These are phyloP conservation scores for Oostethus manadensis DNA, from an alignment of 2,113 vertebrate genomes.

Conservation along the genomic window DNA sequence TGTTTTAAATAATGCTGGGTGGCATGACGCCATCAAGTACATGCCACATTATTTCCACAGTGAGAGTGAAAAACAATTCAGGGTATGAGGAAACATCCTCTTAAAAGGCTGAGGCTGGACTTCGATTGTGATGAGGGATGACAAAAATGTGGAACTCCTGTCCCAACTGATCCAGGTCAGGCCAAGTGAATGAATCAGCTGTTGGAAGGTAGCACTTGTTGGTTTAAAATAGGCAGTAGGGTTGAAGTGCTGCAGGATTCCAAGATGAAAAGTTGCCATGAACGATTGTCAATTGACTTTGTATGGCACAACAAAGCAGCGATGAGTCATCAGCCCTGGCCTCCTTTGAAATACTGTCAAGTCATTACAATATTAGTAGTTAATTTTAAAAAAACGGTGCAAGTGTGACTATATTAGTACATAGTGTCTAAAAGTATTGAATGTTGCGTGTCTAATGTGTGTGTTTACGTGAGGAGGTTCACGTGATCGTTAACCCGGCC, in stretches of 20 bases:
- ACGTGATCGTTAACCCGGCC: not conserved
- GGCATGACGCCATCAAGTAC: not conserved
- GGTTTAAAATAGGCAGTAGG: too few species aligned
- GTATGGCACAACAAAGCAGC: not conserved
- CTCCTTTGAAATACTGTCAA: too few species aligned
- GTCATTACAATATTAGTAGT: too few species aligned
- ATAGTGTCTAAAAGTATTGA: too few species aligned
- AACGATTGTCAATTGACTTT: slow-evolving; percentile 2
- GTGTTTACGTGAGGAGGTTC: not conserved
- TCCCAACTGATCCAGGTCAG: slow-evolving; percentile 19
- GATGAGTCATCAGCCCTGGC: not conserved
- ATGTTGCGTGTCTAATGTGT: not conserved
- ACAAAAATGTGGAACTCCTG: not conserved
- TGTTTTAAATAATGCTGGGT: slow-evolving; percentile 5
- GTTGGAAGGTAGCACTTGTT: not conserved
- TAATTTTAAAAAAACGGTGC: not conserved
- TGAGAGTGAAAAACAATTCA: not conserved
- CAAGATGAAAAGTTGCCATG: not conserved
- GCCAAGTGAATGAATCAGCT: not conserved
- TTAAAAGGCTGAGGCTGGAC: too few species aligned
- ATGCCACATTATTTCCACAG: not conserved
- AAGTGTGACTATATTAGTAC: too few species aligned
- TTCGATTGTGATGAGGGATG: not conserved
- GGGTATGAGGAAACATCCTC: not conserved
- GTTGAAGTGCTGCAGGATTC: not conserved